phyloP scores from a whole-genome alignment of 30 jellyfish, hydroid and myxozoan genomes.

The Phacellophora camtschatica region DNA sequence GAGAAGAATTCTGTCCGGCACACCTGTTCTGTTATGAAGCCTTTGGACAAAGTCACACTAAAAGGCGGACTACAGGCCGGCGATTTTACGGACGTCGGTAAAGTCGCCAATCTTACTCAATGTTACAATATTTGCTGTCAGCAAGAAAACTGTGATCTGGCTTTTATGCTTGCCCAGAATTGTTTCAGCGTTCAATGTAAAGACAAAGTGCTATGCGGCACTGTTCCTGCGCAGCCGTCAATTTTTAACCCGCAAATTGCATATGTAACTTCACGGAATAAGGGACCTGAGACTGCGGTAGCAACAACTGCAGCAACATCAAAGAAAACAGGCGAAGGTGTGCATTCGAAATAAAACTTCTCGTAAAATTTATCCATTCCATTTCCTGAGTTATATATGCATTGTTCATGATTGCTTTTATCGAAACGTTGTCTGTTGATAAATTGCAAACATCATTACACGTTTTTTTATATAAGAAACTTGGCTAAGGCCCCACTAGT shows the following conservation, averaged over 20 bases:
- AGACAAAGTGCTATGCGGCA: conserved; percentile 82
- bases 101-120: conserved; percentile 75
- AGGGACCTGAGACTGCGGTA: conserved; percentile 40
- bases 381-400: too few relatives aligned
- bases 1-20: conserved; percentile 61
- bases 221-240: conserved; percentile 98
- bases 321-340: not conserved
- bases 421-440: too few relatives aligned
- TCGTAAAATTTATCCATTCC: too few relatives aligned
- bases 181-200: conserved; percentile 97
- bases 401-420: too few relatives aligned
- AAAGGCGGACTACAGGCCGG: conserved; percentile 99
- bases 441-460: too few relatives aligned
- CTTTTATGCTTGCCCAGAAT: conserved; percentile 95
- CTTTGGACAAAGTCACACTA: conserved; percentile 85
- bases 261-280: conserved; percentile 60
- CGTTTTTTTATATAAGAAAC: too few relatives aligned
- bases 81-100: conserved; percentile 97
- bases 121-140: conserved; percentile 98
- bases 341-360: too few relatives aligned
- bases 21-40: conserved; percentile 82
- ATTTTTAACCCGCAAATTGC: conserved; percentile 97
- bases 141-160: conserved; percentile 92
- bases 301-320: not conserved
- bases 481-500: too few relatives aligned